Percentiles rank a stretch among this genome's conserved stretches.
These are phyloP conservation scores for Cotesia vestalis DNA, from an alignment of 1,140 invertebrate genomes.

Conservation along the genomic window DNA sequence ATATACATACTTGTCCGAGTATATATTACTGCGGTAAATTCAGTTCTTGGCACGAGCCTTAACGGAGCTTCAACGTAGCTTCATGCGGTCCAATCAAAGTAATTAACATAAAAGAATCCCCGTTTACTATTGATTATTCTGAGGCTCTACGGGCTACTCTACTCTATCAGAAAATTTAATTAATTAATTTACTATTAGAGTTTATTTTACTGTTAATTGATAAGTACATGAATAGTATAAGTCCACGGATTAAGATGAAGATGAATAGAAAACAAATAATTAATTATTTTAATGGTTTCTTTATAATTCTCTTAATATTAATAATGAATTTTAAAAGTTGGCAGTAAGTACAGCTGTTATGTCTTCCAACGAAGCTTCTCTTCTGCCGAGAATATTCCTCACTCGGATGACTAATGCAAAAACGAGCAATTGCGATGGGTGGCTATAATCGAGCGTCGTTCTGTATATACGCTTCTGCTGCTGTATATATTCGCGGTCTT, in stretches of 20 bases:
- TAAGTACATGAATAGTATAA: no score
- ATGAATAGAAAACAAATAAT: no score
- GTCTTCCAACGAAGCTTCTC: conserved; percentile 20
- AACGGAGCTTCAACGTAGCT: conserved; percentile 25
- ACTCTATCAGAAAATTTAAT: no score
- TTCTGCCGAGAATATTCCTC: conserved; percentile 23
- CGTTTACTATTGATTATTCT: conserved; percentile 17
- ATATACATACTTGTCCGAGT: no score
- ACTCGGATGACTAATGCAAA: conserved; percentile 27
- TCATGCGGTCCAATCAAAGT: conserved; percentile 14
- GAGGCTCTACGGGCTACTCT: not conserved
- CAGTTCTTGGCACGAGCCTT: conserved; percentile 23
- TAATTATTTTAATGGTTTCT: conserved; percentile 8
- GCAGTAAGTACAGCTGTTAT: conserved; percentile 13
- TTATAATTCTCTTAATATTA: not conserved
- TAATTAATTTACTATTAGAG: no score
- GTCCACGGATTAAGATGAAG: no score
- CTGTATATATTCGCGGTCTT: no score
- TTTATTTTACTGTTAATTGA: no score
- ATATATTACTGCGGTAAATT: not conserved
- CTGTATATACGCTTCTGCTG: not conserved
- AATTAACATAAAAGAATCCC: conserved; percentile 25
- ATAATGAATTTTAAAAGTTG: not conserved
- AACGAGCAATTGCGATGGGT: conserved; percentile 28
- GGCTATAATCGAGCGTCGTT: conserved; percentile 25